phyloP scores from a whole-genome alignment of 2,113 vertebrate genomes.

The Triplophysa rosa region DNA sequence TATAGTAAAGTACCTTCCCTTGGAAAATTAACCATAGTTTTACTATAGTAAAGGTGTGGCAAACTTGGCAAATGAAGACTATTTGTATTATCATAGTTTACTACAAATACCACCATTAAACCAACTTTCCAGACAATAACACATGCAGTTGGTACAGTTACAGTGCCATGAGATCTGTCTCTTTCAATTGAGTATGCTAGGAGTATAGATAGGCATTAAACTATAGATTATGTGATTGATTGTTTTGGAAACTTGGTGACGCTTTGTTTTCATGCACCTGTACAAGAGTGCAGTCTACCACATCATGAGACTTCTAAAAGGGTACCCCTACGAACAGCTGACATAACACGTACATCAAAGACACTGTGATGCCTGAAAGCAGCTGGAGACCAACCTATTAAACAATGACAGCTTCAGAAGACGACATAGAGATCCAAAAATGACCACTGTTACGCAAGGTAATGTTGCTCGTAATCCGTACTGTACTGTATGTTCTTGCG shows the following conservation, averaged over 20 bases:
- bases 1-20: no score
- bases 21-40: no score
- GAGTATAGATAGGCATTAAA: neutral
- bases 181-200: neutral
- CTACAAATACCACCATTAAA: neutral
- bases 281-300: slow-evolving; percentile 1
- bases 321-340: slow-evolving; percentile 57
- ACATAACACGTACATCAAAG: slow-evolving; percentile 60
- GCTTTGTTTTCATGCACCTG: slow-evolving; percentile 37
- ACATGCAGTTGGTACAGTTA: neutral
- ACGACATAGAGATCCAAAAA: slow-evolving; percentile 10
- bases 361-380: slow-evolving; percentile 59
- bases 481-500: no score
- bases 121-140: neutral
- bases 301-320: slow-evolving; percentile 30
- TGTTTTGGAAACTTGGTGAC: slow-evolving; percentile 3
- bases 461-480: no score
- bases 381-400: slow-evolving; percentile 61
- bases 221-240: neutral
- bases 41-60: no score
- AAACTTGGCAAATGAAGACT: no score
- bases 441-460: neutral
- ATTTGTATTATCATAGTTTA: no score
- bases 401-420: slow-evolving; percentile 18
- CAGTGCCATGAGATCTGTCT: neutral